Percentiles rank a stretch among this genome's conserved stretches.
phyloP scores from a whole-genome alignment of 2,888 invertebrate species.

The Sinotaia quadrata region DNA sequence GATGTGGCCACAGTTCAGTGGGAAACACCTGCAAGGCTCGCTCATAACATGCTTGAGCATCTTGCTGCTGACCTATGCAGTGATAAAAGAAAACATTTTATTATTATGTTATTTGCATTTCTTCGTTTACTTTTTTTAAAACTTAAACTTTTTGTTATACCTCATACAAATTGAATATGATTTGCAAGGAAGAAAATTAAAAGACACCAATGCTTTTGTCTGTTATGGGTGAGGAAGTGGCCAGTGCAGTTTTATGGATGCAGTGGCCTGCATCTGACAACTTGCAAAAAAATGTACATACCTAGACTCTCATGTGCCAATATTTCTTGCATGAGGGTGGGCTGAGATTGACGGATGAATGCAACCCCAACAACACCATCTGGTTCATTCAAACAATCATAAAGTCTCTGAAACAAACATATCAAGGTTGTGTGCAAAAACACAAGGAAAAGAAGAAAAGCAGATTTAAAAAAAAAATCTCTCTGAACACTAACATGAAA shows the following conservation, averaged over 20 bases:
- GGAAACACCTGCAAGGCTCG: constrained; percentile 79
- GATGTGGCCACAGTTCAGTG: constrained; percentile 67
- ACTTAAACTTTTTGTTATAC: no score
- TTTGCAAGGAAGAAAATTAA: no score
- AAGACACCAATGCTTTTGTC: no score
- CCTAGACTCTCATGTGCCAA: constrained; percentile 89
- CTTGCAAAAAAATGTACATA: constrained; percentile 74
- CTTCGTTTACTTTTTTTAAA: no score
- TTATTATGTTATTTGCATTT: not conserved
- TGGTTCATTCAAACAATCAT: constrained; percentile 89
- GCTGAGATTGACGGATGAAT: constrained; percentile 83
- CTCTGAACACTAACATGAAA: no score
- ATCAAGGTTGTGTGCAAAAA: not conserved
- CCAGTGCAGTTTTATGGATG: no score
- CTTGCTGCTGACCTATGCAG: constrained; percentile 74
- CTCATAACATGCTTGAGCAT: constrained; percentile 91
- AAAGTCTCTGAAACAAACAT: constrained; percentile 79
- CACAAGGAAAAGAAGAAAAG: no score
- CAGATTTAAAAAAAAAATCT: no score
- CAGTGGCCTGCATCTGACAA: no score
- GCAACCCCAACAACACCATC: constrained; percentile 87
- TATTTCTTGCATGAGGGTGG: constrained; percentile 86
- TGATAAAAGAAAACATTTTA: not conserved
- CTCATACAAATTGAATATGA: not conserved
- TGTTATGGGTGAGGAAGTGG: no score